These are phyloP conservation scores for Andinoacara biseriatus DNA, from an alignment of 2,113 vertebrate species.

Conservation along the genomic window DNA sequence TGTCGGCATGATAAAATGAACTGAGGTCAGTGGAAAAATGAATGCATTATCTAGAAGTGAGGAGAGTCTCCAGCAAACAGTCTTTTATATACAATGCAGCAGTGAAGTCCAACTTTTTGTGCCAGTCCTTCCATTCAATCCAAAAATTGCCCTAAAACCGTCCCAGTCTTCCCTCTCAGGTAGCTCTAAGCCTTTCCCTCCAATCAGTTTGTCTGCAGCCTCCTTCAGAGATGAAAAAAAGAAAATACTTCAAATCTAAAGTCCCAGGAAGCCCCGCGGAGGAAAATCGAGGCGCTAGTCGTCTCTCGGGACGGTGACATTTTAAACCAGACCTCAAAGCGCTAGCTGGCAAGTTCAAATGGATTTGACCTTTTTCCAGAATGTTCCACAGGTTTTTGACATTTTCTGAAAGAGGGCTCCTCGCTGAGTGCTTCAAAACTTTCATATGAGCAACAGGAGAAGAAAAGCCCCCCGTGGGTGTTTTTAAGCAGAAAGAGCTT, in stretches of 20 bases:
- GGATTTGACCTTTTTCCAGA: conserved; percentile 50
- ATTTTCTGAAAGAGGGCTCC: conserved; percentile 21
- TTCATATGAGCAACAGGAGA: background rate
- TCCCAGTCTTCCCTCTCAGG: background rate
- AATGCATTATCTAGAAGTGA: background rate
- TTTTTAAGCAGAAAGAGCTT: conserved; percentile 10
- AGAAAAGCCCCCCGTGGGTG: conserved; percentile 4
- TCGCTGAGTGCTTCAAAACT: background rate
- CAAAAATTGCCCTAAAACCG: too few species aligned
- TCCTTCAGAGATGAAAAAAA: background rate
- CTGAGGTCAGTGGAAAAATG: conserved; percentile 4
- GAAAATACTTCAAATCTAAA: background rate
- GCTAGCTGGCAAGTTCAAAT: conserved; percentile 31
- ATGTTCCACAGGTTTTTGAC: conserved; percentile 27
- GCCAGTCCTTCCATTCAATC: too few species aligned
- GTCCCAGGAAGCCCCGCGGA: background rate
- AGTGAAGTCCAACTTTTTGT: too few species aligned
- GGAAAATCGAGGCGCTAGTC: background rate
- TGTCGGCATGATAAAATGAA: background rate
- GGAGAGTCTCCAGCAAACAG: background rate
- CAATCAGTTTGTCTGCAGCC: background rate
- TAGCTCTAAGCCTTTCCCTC: background rate
- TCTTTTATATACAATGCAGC: background rate
- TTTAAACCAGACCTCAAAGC: conserved; percentile 29
- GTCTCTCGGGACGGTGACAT: conserved; percentile 35